These are phyloP conservation scores for Thamnophis sirtalis DNA, from an alignment of 2,113 vertebrate genomes.

Conservation along the genomic window DNA sequence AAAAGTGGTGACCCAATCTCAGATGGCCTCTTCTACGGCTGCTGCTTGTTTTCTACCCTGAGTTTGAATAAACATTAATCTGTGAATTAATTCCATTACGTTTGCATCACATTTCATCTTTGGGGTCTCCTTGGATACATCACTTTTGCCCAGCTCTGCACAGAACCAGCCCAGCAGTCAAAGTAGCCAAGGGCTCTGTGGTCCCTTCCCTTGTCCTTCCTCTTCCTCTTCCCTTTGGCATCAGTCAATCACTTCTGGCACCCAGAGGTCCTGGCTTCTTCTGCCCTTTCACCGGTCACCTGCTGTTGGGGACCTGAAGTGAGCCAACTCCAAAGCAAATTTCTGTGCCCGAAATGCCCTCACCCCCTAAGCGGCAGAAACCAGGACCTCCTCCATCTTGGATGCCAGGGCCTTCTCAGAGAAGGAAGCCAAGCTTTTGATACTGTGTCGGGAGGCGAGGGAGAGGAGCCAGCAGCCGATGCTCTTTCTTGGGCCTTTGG, in stretches of 20 bases:
- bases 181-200: neutral
- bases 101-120: neutral
- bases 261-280: neutral
- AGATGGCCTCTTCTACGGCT: neutral
- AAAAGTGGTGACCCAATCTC: neutral
- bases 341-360: neutral
- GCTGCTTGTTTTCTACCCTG: neutral
- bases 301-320: neutral
- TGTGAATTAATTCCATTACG: neutral
- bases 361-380: neutral
- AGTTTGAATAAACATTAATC: slow-evolving; percentile 15
- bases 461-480: neutral
- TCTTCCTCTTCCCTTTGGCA: neutral
- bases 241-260: neutral
- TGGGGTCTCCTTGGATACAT: neutral
- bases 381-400: neutral
- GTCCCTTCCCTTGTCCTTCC: neutral
- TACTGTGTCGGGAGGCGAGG: neutral
- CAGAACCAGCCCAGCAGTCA: neutral
- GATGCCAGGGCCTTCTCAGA: neutral
- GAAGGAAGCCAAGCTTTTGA: neutral
- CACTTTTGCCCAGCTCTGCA: neutral
- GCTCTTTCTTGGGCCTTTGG: neutral
- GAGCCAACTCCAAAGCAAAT: neutral
- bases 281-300: neutral